These are phyloP conservation scores for Tridacna crocea DNA, from an alignment of 2,888 invertebrate species.

Conservation along the genomic window DNA sequence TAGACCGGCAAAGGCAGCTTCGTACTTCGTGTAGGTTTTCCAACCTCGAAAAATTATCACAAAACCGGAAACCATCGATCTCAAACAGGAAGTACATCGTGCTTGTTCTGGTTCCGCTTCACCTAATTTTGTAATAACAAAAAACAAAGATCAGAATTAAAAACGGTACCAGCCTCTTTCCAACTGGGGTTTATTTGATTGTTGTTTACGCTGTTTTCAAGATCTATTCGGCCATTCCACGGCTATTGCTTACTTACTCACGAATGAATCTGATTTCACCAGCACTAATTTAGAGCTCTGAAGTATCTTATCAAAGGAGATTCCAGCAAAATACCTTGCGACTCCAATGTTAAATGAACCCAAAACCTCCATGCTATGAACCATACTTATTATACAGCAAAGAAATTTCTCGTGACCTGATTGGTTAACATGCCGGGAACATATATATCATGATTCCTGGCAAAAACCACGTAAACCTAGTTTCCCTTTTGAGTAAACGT, in stretches of 20 bases:
- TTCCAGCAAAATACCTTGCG: no score
- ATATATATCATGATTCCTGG: no score
- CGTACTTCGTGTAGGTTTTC: constrained; percentile 84
- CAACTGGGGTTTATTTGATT: neutral
- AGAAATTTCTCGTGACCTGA: no score
- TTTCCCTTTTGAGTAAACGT: no score
- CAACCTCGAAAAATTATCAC: constrained; percentile 79
- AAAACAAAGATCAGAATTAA: neutral
- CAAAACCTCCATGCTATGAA: no score
- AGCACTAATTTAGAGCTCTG: no score
- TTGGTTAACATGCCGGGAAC: no score
- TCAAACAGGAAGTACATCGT: constrained; percentile 24
- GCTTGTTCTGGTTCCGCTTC: neutral
- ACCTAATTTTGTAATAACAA: neutral
- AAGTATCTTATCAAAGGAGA: no score
- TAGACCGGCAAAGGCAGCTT: constrained; percentile 84
- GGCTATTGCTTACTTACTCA: neutral
- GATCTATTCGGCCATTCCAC: neutral
- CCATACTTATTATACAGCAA: no score
- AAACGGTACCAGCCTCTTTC: neutral
- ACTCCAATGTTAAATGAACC: no score
- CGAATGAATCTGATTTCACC: no score
- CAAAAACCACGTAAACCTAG: no score
- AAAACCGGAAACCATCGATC: constrained; percentile 66
- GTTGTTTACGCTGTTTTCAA: neutral